Evolutionary conservation across 2,888 invertebrate species (phyloP).

Genomic region (Sinopyrophorus schimmeli): DNA sequence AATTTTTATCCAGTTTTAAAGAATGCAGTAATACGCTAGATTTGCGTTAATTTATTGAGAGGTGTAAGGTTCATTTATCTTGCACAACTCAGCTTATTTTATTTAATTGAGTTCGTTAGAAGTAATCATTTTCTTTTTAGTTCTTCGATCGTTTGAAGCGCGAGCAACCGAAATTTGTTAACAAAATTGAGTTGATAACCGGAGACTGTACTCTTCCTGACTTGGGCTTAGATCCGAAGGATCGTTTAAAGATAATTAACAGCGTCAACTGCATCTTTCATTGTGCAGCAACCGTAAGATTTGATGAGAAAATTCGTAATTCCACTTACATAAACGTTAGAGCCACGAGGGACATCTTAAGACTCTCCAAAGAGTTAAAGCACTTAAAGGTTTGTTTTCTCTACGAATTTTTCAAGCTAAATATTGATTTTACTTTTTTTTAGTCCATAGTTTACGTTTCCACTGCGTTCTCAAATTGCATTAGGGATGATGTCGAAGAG

Average conservation of each 20-base stretch:
- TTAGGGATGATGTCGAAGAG: conserved; percentile 41
- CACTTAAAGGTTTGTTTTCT: conserved; percentile 67
- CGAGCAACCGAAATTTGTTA: conserved; percentile 52
- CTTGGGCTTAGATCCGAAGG: conserved; percentile 56
- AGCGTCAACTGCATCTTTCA: conserved; percentile 57
- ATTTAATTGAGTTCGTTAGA: too few relatives aligned
- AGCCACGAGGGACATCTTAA: conserved; percentile 56
- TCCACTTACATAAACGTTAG: conserved; percentile 58
- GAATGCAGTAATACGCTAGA: too few relatives aligned
- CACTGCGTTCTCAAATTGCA: conserved; percentile 43
- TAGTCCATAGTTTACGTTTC: conserved; percentile 41
- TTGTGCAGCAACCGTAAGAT: conserved; percentile 60
- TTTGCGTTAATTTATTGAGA: too few relatives aligned
- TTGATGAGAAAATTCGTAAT: conserved; percentile 57
- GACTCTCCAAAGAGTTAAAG: conserved; percentile 57
- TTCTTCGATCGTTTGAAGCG: conserved; percentile 57
- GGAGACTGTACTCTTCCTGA: conserved; percentile 57
- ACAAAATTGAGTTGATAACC: conserved; percentile 59
- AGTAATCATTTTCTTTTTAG: conserved; percentile 50
- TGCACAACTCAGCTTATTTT: too few relatives aligned
- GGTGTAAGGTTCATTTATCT: too few relatives aligned
- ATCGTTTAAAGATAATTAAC: conserved; percentile 54
- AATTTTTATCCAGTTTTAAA: too few relatives aligned
- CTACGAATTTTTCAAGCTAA: background rate
- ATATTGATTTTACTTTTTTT: background rate